Evolutionary conservation across 2,113 vertebrate species (phyloP), one percentile per base, ranked within the genome.

Genomic region (Pongo pygmaeus): DNA sequence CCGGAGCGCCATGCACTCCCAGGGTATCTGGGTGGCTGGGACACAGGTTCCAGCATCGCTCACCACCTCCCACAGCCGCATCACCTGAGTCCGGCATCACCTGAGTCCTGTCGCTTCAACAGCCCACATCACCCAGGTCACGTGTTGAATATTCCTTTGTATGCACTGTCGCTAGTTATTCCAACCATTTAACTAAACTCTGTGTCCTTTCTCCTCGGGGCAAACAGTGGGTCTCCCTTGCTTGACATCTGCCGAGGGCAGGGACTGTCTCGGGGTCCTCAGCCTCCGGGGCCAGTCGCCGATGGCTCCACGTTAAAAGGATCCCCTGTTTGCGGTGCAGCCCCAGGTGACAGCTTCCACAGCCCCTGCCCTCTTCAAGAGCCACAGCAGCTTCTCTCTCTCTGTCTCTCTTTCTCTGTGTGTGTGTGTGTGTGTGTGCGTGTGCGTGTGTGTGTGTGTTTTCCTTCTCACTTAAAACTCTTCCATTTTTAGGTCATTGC

Each of bases 241-340:
- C 50, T 13, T 55, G 13, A 78, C 23, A 50, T 16, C 4, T 35
- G 10, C 30, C 20, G 48, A 77, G 13, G 35, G 64, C 40, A 8
- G 16, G 20, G 27, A 5, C 23, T 23, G 8, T 27, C 20, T 14
- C 30, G 46, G 35, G 11, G 13, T 81, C 25, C 38, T 86, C 50
- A 46, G 59, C 11, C 4, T 5, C 14, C 13, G 1, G 18, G 48
- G 50, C 0, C 9, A 2, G 6, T 30, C 16, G 27, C 25, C 9
- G 0, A 32, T 5, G 12, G 48, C 59, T 78, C 35, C 25, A 1
- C 3, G 3, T 3, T 25, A 8, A 23, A 52, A 64, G 0, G 5
- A 14, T 64, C 27, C 27, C 2, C 4, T 5, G 11, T 64, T 64
- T 27, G 12, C 2, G 2, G 61, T 7, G 2, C 52, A 55, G 52